Evolutionary conservation across 2,797 vertebrate genomes (phyloP), one percentile per base, ranked within the genome.

Genomic region (Platalea minor): DNA sequence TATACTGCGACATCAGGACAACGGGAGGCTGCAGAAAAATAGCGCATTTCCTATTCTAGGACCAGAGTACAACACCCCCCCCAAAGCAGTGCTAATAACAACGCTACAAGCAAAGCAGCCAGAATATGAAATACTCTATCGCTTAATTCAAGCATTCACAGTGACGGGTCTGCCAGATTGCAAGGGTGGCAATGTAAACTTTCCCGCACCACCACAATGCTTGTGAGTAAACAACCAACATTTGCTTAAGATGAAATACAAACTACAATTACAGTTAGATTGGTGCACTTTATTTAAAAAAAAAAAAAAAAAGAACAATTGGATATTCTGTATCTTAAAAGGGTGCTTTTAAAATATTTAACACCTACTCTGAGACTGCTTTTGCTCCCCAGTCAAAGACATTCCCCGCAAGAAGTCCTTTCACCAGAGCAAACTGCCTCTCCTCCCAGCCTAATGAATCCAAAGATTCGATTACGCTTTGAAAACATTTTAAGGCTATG

Each of bases 361-460:
- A 97, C 77, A 99, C 99, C 98, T 98, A 99, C 99, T 99, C 99
- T 11, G 99, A 99, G 93, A 99, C 99, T 2, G 99, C 99, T 96
- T 99, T 99, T 95, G 99, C 99, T 80, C 99, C 99, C 99, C 99
- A 99, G 98, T 99, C 99, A 45, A 99, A 99, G 91, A 99, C 99
- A 35, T 99, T 99, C 72, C 99, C 99, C 0, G 99, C 99, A 96
- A 99, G 98, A 54, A 99, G 99, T 51, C 99, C 99, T 84, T 98
- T 98, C 97, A 99, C 99, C 97, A 99, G 98, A 13, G 99, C 99
- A 89, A 99, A 99, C 98, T 99, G 99, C 96, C 98, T 98, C 95
- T 99, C 98, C 97, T 99, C 99, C 99, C 99, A 99, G 98, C 94
- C 98, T 96, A 99, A 92, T 24, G 98, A 94, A 69, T 99, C 99